A percentile compares a stretch with the other conserved stretches of the same genome.
Conservation (phyloP, 1,140 invertebrate species). For the Philopotamus ludificatus region DNA sequence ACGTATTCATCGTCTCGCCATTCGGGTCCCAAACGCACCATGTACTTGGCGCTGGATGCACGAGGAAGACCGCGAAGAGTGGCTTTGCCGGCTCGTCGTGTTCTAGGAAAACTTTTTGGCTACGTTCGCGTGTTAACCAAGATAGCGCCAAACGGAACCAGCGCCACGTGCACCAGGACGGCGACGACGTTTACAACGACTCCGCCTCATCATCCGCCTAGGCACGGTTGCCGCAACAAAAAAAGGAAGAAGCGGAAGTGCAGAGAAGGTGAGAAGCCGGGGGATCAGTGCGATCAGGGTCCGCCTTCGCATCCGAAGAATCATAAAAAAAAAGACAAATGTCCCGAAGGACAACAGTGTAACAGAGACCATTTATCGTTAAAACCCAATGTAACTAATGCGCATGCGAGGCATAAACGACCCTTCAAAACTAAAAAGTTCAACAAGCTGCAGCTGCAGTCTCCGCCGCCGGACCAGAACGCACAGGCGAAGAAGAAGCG, state of each 20-base stretch:
- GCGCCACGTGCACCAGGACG: constrained; percentile 50
- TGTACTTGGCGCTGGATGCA: constrained; percentile 74
- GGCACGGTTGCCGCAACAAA: constrained; percentile 44
- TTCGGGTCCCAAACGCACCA: constrained; percentile 67
- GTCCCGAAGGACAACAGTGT: constrained; percentile 20
- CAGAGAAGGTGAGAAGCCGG: constrained; percentile 47
- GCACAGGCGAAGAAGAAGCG: constrained; percentile 2
- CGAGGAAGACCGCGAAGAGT: constrained; percentile 68
- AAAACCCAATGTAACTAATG: constrained; percentile 11
- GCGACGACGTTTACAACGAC: constrained; percentile 46
- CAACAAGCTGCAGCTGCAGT: constrained; percentile 12
- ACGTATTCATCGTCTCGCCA: constrained; percentile 77
- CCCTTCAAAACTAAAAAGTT: constrained; percentile 31
- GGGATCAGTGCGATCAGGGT: constrained; percentile 24
- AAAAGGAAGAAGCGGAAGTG: constrained; percentile 48
- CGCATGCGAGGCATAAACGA: constrained; percentile 30
- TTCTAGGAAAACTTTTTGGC: constrained; percentile 68
- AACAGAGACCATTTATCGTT: constrained; percentile 4
- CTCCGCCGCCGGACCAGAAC: not conserved
- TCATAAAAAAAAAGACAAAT: constrained; percentile 10
- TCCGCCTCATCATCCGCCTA: constrained; percentile 47
- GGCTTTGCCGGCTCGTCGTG: constrained; percentile 63
- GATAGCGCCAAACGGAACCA: constrained; percentile 60
- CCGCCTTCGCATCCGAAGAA: constrained; percentile 16
- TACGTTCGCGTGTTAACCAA: constrained; percentile 70